Evolutionary conservation across 2,888 invertebrate species (phyloP), one percentile per base, ranked within the genome.

Genomic region (Beris morrisii): DNA sequence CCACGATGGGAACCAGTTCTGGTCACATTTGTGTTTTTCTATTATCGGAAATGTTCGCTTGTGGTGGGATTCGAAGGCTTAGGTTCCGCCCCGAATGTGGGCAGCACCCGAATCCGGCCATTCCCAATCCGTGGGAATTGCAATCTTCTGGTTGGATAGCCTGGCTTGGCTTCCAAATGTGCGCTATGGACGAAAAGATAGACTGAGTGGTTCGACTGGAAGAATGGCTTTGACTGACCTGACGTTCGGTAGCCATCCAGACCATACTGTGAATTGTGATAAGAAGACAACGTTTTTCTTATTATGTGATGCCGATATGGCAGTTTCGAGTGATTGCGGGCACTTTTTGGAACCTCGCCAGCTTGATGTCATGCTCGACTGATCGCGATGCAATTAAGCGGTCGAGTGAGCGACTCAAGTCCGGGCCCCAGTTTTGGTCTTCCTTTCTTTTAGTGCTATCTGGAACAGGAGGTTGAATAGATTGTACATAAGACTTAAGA

Each of bases 331-430:
- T n/a, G 48, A 48, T 38, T 56, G 43, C 31, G 54, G 22, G 5
- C 9, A 9, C 9, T 38, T 38, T 7, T 38, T 38, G 38, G 54
- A 12, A 53, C 5, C 5, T 54, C 32, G 32, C 11, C 15, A 31
- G 54, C 5, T 46, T 59, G 30, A 5, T n/a, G 54, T 43, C 43
- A 56, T 56, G 61, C 52, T 50, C 65, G 65, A 61, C 68, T 56
- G 68, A 57, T 64, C 68, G 22, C 55, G 54, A 50, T 43, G 48
- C 43, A 46, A 54, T 50, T 68, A 53, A 50, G 44, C 15, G 11
- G 1, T 52, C 30, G 45, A 65, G 52, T 65, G 68, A 65, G 22
- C 22, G 45, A 11, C 43, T n/a, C 52, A 22, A 46, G 58, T 38
- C 38, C 15, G 9, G 52, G 52, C 50, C 50, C 32, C 22, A 30